phyloP scores from a whole-genome alignment of 2,797 vertebrate species.

The Neoniphon sammara region DNA sequence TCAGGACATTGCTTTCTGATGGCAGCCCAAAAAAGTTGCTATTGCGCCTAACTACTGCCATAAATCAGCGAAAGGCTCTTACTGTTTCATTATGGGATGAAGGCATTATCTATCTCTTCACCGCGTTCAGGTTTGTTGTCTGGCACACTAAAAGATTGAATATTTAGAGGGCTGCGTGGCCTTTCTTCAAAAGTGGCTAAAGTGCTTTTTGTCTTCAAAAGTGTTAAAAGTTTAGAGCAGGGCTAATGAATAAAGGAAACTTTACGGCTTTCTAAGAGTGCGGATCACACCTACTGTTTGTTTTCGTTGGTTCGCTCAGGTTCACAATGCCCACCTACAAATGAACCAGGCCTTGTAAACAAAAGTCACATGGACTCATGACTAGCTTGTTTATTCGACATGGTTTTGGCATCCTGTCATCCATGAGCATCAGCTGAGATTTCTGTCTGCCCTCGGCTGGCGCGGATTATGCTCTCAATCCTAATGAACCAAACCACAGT shows the following conservation, averaged over 20 bases:
- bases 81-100: slow-evolving; percentile 50
- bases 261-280: slow-evolving; percentile 9
- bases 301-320: slow-evolving; percentile 13
- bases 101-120: slow-evolving; percentile 58
- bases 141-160: slow-evolving; percentile 24
- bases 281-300: no score
- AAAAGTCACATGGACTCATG: no score
- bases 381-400: no score
- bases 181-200: slow-evolving; percentile 30
- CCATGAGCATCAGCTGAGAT: no score
- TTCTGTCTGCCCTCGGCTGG: no score
- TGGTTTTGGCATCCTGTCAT: no score
- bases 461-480: no score
- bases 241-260: slow-evolving; percentile 19
- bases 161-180: slow-evolving; percentile 7
- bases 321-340: no score
- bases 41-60: slow-evolving; percentile 53
- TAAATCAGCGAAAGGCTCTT: slow-evolving; percentile 71
- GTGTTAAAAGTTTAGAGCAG: slow-evolving; percentile 4
- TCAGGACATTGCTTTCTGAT: slow-evolving; percentile 59
- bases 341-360: no score
- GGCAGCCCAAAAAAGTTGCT: slow-evolving; percentile 52
- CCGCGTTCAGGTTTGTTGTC: slow-evolving; percentile 44
- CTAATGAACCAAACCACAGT: no score
- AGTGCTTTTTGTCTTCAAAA: slow-evolving; percentile 35